These are phyloP conservation scores for Porites divaricata DNA, from an alignment of 92 coral and sea anemone genomes.

Conservation along the genomic window DNA sequence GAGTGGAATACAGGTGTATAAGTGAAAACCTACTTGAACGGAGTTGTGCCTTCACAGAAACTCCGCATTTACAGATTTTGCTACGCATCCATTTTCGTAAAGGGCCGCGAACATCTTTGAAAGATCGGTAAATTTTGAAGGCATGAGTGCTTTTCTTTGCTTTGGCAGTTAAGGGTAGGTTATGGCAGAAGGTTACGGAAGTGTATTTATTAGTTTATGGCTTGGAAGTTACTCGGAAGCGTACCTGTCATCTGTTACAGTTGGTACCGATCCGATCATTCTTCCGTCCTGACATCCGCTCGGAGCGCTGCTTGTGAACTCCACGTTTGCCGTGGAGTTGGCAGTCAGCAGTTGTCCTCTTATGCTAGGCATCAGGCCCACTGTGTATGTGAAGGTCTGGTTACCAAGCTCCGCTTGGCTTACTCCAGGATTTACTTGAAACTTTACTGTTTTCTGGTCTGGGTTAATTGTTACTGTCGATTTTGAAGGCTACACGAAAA, in stretches of 20 bases:
- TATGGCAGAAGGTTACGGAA: too few species aligned
- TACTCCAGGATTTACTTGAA: conserved; percentile 41
- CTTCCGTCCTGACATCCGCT: conserved; percentile 59
- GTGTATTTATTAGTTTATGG: too few species aligned
- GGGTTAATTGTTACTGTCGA: conserved; percentile 76
- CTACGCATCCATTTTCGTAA: too few species aligned
- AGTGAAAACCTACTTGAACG: too few species aligned
- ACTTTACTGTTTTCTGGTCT: conserved; percentile 71
- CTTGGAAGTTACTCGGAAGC: not conserved
- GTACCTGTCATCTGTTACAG: conserved; percentile 66
- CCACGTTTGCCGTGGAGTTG: conserved; percentile 41
- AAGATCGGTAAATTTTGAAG: too few species aligned
- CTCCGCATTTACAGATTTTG: too few species aligned
- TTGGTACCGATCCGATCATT: conserved; percentile 35
- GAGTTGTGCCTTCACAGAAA: too few species aligned
- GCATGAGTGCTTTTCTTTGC: too few species aligned
- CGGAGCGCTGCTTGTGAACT: conserved; percentile 19
- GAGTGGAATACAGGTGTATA: too few species aligned
- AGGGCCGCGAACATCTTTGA: too few species aligned
- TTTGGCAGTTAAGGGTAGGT: too few species aligned
- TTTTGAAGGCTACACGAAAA: conserved; percentile 66
- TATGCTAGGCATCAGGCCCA: conserved; percentile 49
- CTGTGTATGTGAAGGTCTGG: conserved; percentile 70
- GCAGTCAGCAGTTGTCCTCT: conserved; percentile 44
- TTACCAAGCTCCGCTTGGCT: conserved; percentile 40